Base-by-base conservation (phyloP, 2,888 invertebrate genomes). In the Xestia ashworthii region DNA sequence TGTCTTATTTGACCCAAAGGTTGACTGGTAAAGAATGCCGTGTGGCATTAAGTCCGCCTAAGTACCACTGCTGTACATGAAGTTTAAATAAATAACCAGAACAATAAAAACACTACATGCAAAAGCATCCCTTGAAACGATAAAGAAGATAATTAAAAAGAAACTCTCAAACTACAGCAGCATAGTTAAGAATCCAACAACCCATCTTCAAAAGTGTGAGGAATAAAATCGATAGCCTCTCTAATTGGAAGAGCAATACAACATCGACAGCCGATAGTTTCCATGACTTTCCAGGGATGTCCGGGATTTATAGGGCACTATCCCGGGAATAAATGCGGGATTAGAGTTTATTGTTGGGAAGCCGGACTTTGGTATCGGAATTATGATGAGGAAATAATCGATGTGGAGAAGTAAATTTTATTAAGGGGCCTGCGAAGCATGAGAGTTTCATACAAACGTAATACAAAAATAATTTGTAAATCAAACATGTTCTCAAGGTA, bases 241-340 rank as follows among this genome's bases (percentile, higher is more conserved):
- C 64, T 84, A 83, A 84, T 84, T 86, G 84, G 70, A 76, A 67
- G 41, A 76, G 69, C 58, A 79, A 66, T 67, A 69, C 19, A 71
- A 68, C 65, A 72, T 6, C 65, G 48, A 25, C 14, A 41, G 62
- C 60, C 60, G 48, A 80, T 80, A 74, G 84, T 71, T 73, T 82
- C 82, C 78, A 78, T 82, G 86, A 86, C 78, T 78, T 86, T 74
- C 65, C 50, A 70, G 83, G 50, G 79, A 79, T 79, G 67, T 55
- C 60, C 41, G 60, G 75, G 86, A 76, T 86, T 79, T 82, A 82
- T 69, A 62, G 53, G 38, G 22, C 67, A 46, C 38, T 46, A 68
- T 75, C 60, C 58, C 65, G 71, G 50, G 62, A 62, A 62, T 50
- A 55, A 19, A 65, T 14, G 58, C 64, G 68, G 71, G 71, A 70